These are phyloP conservation scores for Stenopsyche tienmushanensis DNA, from an alignment of 1,140 invertebrate genomes.

Conservation along the genomic window DNA sequence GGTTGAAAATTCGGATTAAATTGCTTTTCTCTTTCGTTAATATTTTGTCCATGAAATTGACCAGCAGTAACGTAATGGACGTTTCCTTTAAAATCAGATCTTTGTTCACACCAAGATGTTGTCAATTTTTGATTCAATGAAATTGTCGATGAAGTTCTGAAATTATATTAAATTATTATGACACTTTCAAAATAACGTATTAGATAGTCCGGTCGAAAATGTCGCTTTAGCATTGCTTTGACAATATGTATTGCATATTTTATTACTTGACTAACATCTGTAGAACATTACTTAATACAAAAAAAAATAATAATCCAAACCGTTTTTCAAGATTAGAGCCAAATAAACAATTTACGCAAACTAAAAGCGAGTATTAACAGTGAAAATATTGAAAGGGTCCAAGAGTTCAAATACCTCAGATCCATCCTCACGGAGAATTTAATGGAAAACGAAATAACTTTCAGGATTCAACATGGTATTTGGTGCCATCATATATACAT, in stretches of 20 bases:
- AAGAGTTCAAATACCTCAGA: no score
- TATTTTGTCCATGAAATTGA: conserved; percentile 32
- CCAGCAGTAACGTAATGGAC: conserved; percentile 24
- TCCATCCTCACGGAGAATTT: no score
- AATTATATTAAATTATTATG: background rate
- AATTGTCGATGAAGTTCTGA: background rate
- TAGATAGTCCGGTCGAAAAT: no score
- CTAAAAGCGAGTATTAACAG: no score
- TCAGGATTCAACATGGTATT: no score
- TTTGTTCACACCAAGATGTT: conserved; percentile 20
- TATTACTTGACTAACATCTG: no score
- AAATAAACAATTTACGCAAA: no score
- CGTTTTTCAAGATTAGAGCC: no score
- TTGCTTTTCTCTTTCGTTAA: conserved; percentile 21
- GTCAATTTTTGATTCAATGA: conserved; percentile 15
- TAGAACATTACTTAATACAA: background rate
- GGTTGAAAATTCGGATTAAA: conserved; percentile 32
- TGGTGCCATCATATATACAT: no score
- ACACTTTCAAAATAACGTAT: background rate
- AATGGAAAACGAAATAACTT: no score
- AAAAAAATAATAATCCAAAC: background rate
- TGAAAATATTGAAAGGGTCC: no score
- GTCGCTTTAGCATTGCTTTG: background rate
- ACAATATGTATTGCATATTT: background rate
- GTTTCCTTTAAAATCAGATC: conserved; percentile 16